phyloP scores from a whole-genome alignment of 2,888 invertebrate species.

The Parapristionchus giblindavisi region DNA sequence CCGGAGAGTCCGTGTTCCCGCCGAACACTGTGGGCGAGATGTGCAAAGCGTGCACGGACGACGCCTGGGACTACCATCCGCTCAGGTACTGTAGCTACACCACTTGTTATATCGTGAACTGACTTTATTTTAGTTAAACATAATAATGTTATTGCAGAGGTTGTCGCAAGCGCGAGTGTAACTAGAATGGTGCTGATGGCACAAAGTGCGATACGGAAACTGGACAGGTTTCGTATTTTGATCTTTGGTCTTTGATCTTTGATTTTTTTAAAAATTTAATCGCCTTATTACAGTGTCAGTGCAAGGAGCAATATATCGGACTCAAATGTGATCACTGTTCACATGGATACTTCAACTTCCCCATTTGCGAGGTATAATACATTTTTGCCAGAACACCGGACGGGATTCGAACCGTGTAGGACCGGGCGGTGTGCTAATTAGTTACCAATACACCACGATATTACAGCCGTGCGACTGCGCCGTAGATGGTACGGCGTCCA shows the following conservation, averaged over 20 bases:
- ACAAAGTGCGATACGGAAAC: slow-evolving; percentile 86
- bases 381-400: no score
- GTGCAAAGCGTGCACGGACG: slow-evolving; percentile 71
- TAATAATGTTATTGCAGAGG: background rate
- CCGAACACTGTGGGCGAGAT: slow-evolving; percentile 71
- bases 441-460: no score
- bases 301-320: slow-evolving; percentile 65
- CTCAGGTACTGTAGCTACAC: slow-evolving; percentile 43
- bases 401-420: no score
- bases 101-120: background rate
- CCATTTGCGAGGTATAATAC: slow-evolving; percentile 69
- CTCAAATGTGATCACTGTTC: slow-evolving; percentile 71
- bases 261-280: no score
- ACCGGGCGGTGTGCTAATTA: no score
- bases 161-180: slow-evolving; percentile 77
- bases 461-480: slow-evolving; percentile 69
- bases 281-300: slow-evolving; percentile 56
- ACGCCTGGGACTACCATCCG: slow-evolving; percentile 72
- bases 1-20: slow-evolving; percentile 72
- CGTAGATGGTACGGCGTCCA: slow-evolving; percentile 69
- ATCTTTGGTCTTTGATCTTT: slow-evolving; percentile 75
- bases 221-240: slow-evolving; percentile 76
- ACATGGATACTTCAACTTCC: slow-evolving; percentile 71
- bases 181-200: slow-evolving; percentile 83
- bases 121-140: background rate